Conservation (phyloP, 2,888 invertebrate genomes). For the Cantharis nigra region DNA sequence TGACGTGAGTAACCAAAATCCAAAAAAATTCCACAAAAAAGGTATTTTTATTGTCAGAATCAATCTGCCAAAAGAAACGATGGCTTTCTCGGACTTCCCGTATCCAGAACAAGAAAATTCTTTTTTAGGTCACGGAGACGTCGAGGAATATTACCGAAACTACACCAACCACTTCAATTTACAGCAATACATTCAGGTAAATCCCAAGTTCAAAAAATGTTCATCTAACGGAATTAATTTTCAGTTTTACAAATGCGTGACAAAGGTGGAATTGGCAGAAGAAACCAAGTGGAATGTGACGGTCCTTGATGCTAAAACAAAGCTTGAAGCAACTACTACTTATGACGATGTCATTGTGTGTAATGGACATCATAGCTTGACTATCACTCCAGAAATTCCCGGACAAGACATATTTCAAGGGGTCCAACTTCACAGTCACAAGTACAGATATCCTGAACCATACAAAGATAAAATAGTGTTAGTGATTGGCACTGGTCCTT, state of each 20-base stretch:
- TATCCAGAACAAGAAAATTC: slow-evolving; percentile 66
- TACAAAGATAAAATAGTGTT: slow-evolving; percentile 72
- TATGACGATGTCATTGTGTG: slow-evolving; percentile 81
- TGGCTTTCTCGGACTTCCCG: slow-evolving; percentile 75
- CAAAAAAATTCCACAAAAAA: background rate
- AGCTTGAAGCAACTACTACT: slow-evolving; percentile 49
- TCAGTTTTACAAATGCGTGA: slow-evolving; percentile 45
- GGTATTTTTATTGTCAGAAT: slow-evolving; percentile 56
- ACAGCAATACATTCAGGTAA: slow-evolving; percentile 66
- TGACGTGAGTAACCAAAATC: slow-evolving; percentile 59
- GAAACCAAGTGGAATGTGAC: slow-evolving; percentile 66
- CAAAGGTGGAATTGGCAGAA: slow-evolving; percentile 39
- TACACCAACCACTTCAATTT: slow-evolving; percentile 71
- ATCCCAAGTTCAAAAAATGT: slow-evolving; percentile 25
- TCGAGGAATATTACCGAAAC: slow-evolving; percentile 68
- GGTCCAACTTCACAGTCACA: slow-evolving; percentile 73
- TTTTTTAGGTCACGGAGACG: slow-evolving; percentile 68
- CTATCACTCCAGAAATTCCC: slow-evolving; percentile 69
- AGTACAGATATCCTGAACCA: slow-evolving; percentile 73
- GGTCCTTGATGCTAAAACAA: slow-evolving; percentile 59
- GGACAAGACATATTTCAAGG: slow-evolving; percentile 69
- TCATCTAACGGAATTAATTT: slow-evolving; percentile 24
- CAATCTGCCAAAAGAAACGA: slow-evolving; percentile 80
- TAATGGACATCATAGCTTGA: slow-evolving; percentile 83
- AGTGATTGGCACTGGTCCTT: slow-evolving; percentile 84